Evolutionary conservation across 1,140 invertebrate species (phyloP).

Genomic region (Conopomorpha cramerella): DNA sequence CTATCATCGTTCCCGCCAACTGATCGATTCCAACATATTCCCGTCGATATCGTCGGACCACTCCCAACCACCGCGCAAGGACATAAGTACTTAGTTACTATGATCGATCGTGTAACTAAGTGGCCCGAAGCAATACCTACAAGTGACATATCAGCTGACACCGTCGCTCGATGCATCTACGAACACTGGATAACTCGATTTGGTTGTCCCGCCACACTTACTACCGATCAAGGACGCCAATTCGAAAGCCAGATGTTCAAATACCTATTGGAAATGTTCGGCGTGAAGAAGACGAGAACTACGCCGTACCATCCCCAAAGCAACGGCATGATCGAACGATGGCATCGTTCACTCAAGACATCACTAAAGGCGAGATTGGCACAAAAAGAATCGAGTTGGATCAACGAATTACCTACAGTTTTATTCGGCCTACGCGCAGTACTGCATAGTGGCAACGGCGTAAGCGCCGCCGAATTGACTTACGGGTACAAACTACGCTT

Average conservation of each 20-base stretch:
- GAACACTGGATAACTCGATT: conserved; percentile 19
- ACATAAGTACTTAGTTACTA: conserved; percentile 36
- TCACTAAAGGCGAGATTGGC: conserved; percentile 17
- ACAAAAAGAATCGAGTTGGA: conserved; percentile 14
- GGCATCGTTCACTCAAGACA: conserved; percentile 40
- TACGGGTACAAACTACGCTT: conserved; percentile 12
- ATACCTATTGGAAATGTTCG: conserved; percentile 10
- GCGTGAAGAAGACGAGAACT: conserved; percentile 18
- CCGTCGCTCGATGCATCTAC: conserved; percentile 10
- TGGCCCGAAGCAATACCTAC: conserved; percentile 54
- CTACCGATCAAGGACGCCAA: conserved; percentile 32
- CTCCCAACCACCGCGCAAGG: conserved; percentile 25
- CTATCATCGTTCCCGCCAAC: conserved; percentile 7
- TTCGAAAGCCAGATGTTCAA: conserved; percentile 28
- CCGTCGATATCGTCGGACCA: conserved; percentile 57
- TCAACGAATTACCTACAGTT: conserved; percentile 21
- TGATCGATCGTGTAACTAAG: conserved; percentile 44
- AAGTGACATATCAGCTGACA: conserved; percentile 27
- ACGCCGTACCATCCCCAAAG: conserved; percentile 36
- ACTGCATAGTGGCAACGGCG: conserved; percentile 9
- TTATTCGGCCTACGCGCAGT: conserved; percentile 18
- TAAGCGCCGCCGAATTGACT: conserved; percentile 15
- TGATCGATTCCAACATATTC: conserved; percentile 39
- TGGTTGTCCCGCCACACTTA: conserved; percentile 20
- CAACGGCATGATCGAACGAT: conserved; percentile 32